Percentiles rank a stretch among this genome's conserved stretches.
phyloP scores from a whole-genome alignment of 1,140 invertebrate species.

The Eupeodes corollae region DNA sequence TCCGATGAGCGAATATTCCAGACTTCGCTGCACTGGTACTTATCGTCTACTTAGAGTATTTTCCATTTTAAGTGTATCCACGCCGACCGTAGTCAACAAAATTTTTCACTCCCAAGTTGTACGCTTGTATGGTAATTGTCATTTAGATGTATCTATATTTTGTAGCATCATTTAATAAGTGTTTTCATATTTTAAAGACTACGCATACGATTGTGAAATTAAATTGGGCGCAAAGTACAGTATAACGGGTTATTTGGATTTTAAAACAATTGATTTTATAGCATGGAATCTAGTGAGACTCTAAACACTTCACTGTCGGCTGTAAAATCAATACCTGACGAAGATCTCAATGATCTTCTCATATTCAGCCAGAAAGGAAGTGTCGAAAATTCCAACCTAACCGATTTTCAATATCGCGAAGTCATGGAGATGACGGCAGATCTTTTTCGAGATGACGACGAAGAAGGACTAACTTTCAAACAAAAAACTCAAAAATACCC shows the following conservation, averaged over 20 bases:
- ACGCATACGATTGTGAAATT: constrained; percentile 20
- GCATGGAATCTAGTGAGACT: constrained; percentile 22
- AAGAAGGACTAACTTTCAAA: neutral
- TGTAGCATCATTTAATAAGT: neutral
- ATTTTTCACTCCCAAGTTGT: constrained; percentile 13
- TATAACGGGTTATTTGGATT: constrained; percentile 18
- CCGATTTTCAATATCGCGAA: neutral
- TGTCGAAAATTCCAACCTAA: neutral
- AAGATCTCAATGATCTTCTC: too few species aligned
- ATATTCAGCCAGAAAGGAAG: neutral
- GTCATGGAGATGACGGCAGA: neutral
- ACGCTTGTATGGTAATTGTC: constrained; percentile 12
- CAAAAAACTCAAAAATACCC: too few species aligned
- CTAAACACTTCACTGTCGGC: neutral
- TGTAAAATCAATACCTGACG: too few species aligned
- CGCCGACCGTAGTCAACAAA: constrained; percentile 8
- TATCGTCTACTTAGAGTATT: constrained; percentile 18
- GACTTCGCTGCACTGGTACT: constrained; percentile 18
- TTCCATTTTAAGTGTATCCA: constrained; percentile 12
- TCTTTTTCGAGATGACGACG: neutral
- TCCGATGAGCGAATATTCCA: constrained; percentile 29
- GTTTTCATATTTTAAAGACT: constrained; percentile 7
- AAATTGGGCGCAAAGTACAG: constrained; percentile 20
- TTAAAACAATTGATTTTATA: constrained; percentile 15
- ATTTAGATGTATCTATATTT: neutral